Conservation (phyloP, 2,797 vertebrate genomes). For the Halcyon smyrnensis region DNA sequence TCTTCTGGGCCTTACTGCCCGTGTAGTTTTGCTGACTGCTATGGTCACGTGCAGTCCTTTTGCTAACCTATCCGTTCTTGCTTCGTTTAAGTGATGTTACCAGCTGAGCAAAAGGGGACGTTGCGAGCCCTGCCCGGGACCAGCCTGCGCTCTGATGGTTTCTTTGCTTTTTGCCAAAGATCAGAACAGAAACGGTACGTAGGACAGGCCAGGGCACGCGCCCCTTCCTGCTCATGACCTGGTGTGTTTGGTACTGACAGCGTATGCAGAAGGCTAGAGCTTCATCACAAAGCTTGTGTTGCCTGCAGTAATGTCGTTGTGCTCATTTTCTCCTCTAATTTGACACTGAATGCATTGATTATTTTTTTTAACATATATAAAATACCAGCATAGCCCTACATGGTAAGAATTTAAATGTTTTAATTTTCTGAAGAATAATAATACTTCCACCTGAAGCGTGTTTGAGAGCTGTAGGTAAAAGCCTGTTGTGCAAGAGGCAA, state of each 20-base stretch:
- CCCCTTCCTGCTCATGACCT: neutral
- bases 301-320: neutral
- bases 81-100: neutral
- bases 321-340: neutral
- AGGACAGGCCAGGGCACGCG: neutral
- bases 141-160: neutral
- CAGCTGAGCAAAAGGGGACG: neutral
- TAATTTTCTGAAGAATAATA: neutral
- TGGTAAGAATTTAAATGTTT: neutral
- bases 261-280: neutral
- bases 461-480: neutral
- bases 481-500: neutral
- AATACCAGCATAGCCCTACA: neutral
- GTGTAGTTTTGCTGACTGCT: neutral
- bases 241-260: neutral
- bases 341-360: neutral
- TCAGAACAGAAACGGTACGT: neutral
- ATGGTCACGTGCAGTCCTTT: rapidly evolving
- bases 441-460: neutral
- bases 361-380: neutral
- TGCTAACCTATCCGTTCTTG: neutral
- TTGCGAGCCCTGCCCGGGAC: rapidly evolving
- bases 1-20: neutral
- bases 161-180: slow-evolving; percentile 6
- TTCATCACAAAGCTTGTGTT: neutral